Conservation (phyloP, 2,888 invertebrate species). For the Lampropteryx suffumata region DNA sequence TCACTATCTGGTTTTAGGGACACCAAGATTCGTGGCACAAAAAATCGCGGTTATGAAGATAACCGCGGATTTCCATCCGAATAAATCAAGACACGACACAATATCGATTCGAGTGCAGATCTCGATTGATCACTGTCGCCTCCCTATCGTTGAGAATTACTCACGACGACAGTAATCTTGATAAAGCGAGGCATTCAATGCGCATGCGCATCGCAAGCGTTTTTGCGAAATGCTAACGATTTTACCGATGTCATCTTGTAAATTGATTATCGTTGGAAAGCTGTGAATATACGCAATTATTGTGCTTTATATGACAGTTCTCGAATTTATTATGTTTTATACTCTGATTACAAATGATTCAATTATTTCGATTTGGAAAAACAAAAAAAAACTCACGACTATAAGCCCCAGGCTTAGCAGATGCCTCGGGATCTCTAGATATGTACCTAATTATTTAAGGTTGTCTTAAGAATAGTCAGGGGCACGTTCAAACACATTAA, state of each 20-base stretch:
- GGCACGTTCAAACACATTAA: too few species aligned
- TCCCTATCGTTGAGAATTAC: conserved; percentile 62
- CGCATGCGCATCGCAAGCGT: conserved; percentile 37
- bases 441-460: too few species aligned
- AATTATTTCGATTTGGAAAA: too few species aligned
- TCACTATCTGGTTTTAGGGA: too few species aligned
- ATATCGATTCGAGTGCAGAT: conserved; percentile 51
- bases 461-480: too few species aligned
- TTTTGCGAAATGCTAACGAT: conserved; percentile 30
- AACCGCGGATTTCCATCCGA: conserved; percentile 45
- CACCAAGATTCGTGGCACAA: too few species aligned
- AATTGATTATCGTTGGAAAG: conserved; percentile 26
- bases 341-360: not conserved
- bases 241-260: conserved; percentile 28
- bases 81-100: conserved; percentile 47
- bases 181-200: conserved; percentile 54
- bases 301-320: conserved; percentile 4
- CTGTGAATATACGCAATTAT: not conserved
- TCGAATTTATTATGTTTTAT: not conserved
- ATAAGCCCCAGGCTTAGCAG: too few species aligned
- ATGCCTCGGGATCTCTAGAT: too few species aligned
- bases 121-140: conserved; percentile 73
- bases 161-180: conserved; percentile 69
- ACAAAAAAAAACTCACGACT: too few species aligned
- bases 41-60: conserved; percentile 12